Conservation (phyloP, 1,140 invertebrate species). For the Heliconius hewitsoni region DNA sequence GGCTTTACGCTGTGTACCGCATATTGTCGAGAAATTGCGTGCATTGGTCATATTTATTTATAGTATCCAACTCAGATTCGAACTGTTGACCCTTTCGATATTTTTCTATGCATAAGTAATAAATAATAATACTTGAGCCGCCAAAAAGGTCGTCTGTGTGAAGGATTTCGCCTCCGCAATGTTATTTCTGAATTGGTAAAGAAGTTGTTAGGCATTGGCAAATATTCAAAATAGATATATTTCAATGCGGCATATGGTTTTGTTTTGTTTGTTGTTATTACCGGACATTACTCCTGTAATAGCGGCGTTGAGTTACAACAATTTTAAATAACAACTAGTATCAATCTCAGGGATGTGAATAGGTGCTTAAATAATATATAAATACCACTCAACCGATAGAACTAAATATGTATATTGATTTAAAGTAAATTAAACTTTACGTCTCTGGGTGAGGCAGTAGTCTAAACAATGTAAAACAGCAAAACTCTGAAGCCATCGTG, state of each 20-base stretch:
- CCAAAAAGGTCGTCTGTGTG: background rate
- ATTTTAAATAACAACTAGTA: background rate
- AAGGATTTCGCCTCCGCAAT: constrained; percentile 21
- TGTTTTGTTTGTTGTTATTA: background rate
- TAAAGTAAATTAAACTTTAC: too few species aligned
- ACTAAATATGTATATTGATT: too few species aligned
- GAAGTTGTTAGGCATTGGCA: constrained; percentile 16
- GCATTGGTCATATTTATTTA: too few species aligned
- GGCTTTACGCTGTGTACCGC: too few species aligned
- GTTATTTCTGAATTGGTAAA: constrained; percentile 16
- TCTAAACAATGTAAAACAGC: too few species aligned
- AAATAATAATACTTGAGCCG: background rate
- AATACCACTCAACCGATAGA: too few species aligned
- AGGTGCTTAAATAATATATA: background rate
- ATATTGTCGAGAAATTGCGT: background rate
- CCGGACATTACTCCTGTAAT: background rate
- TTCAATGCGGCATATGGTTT: background rate
- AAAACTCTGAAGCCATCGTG: too few species aligned
- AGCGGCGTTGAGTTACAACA: background rate
- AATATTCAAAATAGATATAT: constrained; percentile 22
- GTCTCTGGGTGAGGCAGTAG: too few species aligned
- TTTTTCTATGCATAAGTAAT: background rate
- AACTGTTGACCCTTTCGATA: background rate
- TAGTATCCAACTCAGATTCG: background rate
- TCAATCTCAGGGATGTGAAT: background rate